A percentile compares a stretch with the other conserved stretches of the same genome.
These are phyloP conservation scores for Pseudonaja textilis DNA, from an alignment of 2,113 vertebrate genomes.

Conservation along the genomic window DNA sequence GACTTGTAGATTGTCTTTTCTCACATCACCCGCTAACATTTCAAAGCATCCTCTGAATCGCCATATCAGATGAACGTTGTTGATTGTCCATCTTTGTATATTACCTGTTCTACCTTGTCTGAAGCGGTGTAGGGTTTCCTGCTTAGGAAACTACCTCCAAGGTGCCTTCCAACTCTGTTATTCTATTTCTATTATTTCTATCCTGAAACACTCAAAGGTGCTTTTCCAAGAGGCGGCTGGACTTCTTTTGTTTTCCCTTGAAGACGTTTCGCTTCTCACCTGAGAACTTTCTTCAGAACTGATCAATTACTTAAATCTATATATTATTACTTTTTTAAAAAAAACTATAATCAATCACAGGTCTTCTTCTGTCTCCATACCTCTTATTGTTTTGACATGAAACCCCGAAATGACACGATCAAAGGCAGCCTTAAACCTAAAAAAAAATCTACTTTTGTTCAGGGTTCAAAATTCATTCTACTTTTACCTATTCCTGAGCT, in stretches of 20 bases:
- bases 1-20: conserved; percentile 35
- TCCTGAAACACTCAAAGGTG: neutral
- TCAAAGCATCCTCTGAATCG: neutral
- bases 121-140: too few relatives aligned
- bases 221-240: neutral
- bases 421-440: neutral
- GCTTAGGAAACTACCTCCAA: too few relatives aligned
- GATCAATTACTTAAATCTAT: neutral
- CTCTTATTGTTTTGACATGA: neutral
- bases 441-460: neutral
- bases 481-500: neutral
- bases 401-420: neutral
- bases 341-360: neutral
- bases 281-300: neutral
- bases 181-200: neutral
- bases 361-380: neutral
- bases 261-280: neutral
- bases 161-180: too few relatives aligned
- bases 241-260: neutral
- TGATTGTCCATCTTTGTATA: neutral
- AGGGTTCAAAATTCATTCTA: conserved; percentile 21
- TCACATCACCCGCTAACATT: conserved; percentile 27
- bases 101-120: conserved; percentile 3
- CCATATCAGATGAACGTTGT: neutral
- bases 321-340: neutral